Evolutionary conservation across 2,888 invertebrate species (phyloP), one percentile per base, ranked within the genome.

Genomic region (Arctia plantaginis): DNA sequence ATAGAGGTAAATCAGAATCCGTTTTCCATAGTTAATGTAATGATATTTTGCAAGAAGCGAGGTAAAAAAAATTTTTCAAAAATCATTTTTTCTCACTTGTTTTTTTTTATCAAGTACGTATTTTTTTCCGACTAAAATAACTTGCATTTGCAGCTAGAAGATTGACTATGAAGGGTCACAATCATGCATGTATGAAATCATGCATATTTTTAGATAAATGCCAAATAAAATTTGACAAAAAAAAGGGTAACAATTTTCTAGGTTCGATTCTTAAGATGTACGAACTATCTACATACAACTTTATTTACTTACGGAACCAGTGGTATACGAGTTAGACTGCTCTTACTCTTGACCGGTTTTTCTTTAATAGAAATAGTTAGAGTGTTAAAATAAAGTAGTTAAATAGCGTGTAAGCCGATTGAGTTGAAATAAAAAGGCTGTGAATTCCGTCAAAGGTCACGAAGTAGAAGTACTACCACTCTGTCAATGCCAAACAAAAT

Each of bases 401-500:
- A 27, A 71, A 76, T 76, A 55, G 65, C 72, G 33, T 80, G 73
- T 76, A 51, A 71, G 75, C 77, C 69, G 13, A 71, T 68, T 82
- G 59, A 70, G 71, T 72, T 71, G 39, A 18, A 76, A 82, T 66
- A 66, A 66, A 39, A 35, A 62, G 10, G 39, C 65, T 35, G 6
- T 35, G 65, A 35, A 59, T 69, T 59, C 20, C 0, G 30, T 18
- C 33, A 75, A 75, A 83, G 77, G 81, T 82, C 83, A 75, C 70
- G 75, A 81, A 79, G 74, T 77, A 79, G 71, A 79, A 73, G 33
- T 44, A 69, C 69, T 74, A 66, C 76, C 65, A 77, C 75, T 77
- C 51, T 41, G 47, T 75, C 80, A 82, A 77, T 77, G 80, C 72
- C 77, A 81, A 74, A 74, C 71, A 75, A 66, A 76, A 41, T 80